Evolutionary conservation across 2,113 vertebrate species (phyloP).

Genomic region (Ctenomys sociabilis): DNA sequence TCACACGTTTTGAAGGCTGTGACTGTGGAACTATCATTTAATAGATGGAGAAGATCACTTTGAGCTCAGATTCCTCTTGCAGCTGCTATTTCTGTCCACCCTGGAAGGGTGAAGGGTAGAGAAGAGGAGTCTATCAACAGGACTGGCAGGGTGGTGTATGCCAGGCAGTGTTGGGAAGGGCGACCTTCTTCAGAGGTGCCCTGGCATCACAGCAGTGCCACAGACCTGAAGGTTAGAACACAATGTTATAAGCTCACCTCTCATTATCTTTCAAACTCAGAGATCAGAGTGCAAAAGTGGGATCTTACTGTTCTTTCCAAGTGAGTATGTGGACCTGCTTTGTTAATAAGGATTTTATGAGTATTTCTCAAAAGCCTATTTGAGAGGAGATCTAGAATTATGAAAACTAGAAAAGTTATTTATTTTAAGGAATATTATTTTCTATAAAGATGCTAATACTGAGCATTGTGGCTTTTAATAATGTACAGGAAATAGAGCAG

Average conservation of each 20-base stretch:
- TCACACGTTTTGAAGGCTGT: not conserved
- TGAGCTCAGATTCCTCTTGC: not conserved
- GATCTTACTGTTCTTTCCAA: slow-evolving; percentile 13
- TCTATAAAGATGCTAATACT: not conserved
- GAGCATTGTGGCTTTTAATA: not conserved
- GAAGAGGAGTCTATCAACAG: not conserved
- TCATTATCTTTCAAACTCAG: slow-evolving; percentile 56
- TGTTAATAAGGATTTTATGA: slow-evolving; percentile 29
- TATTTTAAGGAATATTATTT: not conserved
- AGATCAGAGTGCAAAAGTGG: slow-evolving; percentile 61
- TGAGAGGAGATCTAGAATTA: not conserved
- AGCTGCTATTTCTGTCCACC: not conserved
- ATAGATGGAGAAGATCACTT: not conserved
- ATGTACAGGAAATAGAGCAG: slow-evolving; percentile 45
- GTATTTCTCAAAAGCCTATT: slow-evolving; percentile 51
- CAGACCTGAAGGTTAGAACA: slow-evolving; percentile 36
- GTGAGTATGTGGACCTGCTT: not conserved
- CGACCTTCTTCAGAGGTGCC: not conserved
- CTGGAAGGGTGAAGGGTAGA: not conserved
- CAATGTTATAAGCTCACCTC: not conserved
- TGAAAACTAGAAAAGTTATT: slow-evolving; percentile 43
- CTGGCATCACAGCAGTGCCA: slow-evolving; percentile 42
- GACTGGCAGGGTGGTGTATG: not conserved
- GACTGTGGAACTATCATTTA: not conserved
- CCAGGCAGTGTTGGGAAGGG: not conserved